Evolutionary conservation across 2,797 vertebrate species (phyloP).

Genomic region (Characodon lateralis): DNA sequence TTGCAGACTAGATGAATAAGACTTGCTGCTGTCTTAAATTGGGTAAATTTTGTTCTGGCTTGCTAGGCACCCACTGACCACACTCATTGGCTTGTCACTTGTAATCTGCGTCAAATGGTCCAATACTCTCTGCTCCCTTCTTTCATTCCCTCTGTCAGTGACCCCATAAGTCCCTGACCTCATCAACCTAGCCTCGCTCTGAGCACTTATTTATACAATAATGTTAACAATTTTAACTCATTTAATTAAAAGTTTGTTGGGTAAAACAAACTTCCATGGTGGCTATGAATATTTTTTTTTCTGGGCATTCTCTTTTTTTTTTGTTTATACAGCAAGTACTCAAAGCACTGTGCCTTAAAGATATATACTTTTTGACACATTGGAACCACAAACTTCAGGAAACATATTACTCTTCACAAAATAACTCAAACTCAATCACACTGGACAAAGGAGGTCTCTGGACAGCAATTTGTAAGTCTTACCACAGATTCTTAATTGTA

Average conservation of each 20-base stretch:
- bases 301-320: neutral
- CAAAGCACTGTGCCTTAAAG: neutral
- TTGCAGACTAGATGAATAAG: slow-evolving; percentile 20
- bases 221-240: slow-evolving; percentile 16
- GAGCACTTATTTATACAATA: slow-evolving; percentile 14
- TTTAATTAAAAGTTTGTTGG: slow-evolving; percentile 16
- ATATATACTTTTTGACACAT: neutral
- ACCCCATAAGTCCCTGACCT: slow-evolving; percentile 28
- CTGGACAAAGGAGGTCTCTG: neutral
- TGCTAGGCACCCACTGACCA: slow-evolving; percentile 49
- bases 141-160: slow-evolving; percentile 12
- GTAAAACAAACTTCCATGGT: slow-evolving; percentile 4
- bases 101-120: slow-evolving; percentile 62
- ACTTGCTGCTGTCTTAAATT: slow-evolving; percentile 46
- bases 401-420: neutral
- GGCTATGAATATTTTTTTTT: neutral
- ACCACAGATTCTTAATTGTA: no score
- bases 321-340: neutral
- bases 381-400: neutral
- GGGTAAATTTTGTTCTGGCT: slow-evolving; percentile 52
- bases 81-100: slow-evolving; percentile 75
- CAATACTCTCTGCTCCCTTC: slow-evolving; percentile 19
- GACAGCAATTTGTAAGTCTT: no score
- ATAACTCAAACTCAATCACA: neutral
- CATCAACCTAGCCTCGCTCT: slow-evolving; percentile 16